Conservation (phyloP, 1,140 invertebrate genomes). For the Radopholus similis region DNA sequence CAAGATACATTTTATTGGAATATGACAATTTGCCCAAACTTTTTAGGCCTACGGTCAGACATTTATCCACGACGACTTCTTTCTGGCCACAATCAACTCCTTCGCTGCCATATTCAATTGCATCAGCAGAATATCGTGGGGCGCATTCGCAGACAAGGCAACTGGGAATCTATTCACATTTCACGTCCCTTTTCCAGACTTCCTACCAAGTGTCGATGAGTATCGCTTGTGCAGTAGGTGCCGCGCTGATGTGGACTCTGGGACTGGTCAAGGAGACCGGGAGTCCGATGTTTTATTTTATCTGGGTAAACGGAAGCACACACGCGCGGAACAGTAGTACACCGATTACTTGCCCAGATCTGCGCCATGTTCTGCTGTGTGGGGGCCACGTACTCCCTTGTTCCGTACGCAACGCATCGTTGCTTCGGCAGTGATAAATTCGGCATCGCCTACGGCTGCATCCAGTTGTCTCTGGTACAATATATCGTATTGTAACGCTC, state of each 20-base stretch:
- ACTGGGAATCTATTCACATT: constrained; percentile 3
- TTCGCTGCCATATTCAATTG: constrained; percentile 46
- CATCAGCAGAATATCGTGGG: constrained; percentile 45
- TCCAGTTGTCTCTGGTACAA: constrained; percentile 36
- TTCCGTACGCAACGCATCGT: constrained; percentile 38
- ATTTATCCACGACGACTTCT: constrained; percentile 49
- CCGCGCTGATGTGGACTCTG: constrained; percentile 42
- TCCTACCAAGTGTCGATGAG: constrained; percentile 41
- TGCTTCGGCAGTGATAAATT: constrained; percentile 41
- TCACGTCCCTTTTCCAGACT: constrained; percentile 20
- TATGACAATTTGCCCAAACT: not conserved
- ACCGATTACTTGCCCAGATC: constrained; percentile 21
- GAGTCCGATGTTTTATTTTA: constrained; percentile 14
- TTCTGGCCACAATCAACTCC: constrained; percentile 49
- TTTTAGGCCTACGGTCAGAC: constrained; percentile 44
- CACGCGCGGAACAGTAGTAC: not conserved
- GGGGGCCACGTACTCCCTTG: constrained; percentile 40
- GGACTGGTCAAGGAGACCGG: constrained; percentile 27
- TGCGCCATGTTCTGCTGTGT: constrained; percentile 28
- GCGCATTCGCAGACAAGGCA: constrained; percentile 40
- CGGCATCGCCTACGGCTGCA: constrained; percentile 39
- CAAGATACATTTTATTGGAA: constrained; percentile 24
- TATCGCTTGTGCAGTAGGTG: constrained; percentile 40
- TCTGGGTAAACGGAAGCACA: constrained; percentile 22
- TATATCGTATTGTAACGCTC: not conserved